Conservation (phyloP, 2,888 invertebrate genomes). For the Meteorus colon region DNA sequence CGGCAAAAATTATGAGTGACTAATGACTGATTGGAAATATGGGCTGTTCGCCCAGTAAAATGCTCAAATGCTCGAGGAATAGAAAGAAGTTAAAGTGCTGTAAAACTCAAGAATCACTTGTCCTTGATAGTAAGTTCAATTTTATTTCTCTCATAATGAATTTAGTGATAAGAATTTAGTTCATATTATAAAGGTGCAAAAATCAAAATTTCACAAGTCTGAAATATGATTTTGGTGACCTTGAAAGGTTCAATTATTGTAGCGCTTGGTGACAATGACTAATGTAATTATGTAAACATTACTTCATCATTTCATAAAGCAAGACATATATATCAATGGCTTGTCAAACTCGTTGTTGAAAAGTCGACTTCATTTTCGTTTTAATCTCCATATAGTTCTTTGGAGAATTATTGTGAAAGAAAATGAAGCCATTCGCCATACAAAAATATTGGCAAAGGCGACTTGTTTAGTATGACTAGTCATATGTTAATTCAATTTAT, state of each 20-base stretch:
- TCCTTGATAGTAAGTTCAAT: constrained; percentile 48
- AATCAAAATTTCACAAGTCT: neutral
- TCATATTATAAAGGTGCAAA: neutral
- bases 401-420: neutral
- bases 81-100: constrained; percentile 48
- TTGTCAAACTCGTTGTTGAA: constrained; percentile 11
- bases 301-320: constrained; percentile 9
- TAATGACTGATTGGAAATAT: constrained; percentile 44
- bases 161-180: no score
- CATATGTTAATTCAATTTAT: neutral
- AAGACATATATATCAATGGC: constrained; percentile 3
- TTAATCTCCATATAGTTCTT: neutral
- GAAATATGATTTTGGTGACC: neutral
- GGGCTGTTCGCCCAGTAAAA: constrained; percentile 55
- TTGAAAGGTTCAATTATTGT: no score
- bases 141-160: neutral
- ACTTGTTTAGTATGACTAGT: neutral
- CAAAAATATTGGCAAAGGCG: neutral
- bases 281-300: neutral
- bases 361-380: neutral
- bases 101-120: constrained; percentile 49
- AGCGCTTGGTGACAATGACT: neutral
- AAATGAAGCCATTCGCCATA: neutral
- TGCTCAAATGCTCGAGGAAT: constrained; percentile 50
- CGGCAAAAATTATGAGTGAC: neutral